Evolutionary conservation across 2,113 vertebrate species (phyloP).

Genomic region (Microcebus griseorufus): DNA sequence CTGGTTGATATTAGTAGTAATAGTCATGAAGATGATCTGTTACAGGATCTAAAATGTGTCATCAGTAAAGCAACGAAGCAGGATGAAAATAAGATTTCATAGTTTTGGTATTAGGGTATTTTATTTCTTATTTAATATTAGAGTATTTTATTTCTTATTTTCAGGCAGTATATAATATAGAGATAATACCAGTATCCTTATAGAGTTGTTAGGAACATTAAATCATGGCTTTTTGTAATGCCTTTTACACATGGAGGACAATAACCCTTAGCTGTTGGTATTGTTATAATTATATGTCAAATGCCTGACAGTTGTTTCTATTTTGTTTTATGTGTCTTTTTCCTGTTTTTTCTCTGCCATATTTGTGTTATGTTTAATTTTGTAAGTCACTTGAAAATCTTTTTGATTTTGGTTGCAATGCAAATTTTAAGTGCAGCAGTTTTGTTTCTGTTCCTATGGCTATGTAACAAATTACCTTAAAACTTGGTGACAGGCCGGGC

Average conservation of each 20-base stretch:
- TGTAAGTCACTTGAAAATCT: constrained; percentile 18
- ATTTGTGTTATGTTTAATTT: constrained; percentile 46
- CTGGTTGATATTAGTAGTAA: constrained; percentile 21
- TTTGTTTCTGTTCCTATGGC: background rate
- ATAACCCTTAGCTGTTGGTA: background rate
- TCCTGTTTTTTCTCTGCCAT: constrained; percentile 26
- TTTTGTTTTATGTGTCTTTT: constrained; percentile 33
- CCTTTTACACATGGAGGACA: background rate
- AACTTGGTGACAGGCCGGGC: background rate
- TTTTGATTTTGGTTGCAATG: constrained; percentile 36
- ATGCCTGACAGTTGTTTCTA: constrained; percentile 28
- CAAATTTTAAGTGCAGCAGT: background rate
- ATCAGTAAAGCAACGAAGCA: constrained; percentile 25
- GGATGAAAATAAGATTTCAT: constrained; percentile 30
- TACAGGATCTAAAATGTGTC: background rate
- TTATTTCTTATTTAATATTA: constrained; percentile 34
- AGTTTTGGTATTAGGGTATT: background rate
- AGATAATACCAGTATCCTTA: background rate
- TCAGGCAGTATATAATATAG: background rate
- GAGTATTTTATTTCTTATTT: constrained; percentile 27
- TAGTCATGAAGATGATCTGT: background rate
- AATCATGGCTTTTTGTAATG: background rate
- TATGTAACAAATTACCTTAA: background rate
- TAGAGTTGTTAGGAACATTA: background rate
- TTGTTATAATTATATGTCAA: background rate